phyloP scores from a whole-genome alignment of 2,797 vertebrate species.

The Allobates femoralis region DNA sequence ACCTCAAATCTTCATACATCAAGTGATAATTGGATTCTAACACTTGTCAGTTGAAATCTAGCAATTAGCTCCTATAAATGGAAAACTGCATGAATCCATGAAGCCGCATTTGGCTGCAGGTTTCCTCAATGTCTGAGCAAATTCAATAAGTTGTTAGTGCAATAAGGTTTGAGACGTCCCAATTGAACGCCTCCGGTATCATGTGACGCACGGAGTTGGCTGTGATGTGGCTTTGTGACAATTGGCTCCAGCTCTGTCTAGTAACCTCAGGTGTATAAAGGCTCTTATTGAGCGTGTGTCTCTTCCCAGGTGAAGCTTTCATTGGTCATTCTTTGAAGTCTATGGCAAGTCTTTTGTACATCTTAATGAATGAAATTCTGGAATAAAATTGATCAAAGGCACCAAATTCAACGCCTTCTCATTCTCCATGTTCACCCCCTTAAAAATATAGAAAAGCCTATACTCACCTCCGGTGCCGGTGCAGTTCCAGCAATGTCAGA shows the following conservation, averaged over 20 bases:
- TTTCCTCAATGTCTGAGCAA: slow-evolving; percentile 55
- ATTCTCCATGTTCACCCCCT: too few species aligned
- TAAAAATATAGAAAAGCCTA: too few species aligned
- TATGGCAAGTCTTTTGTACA: not conserved
- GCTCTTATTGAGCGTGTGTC: not conserved
- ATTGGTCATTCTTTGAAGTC: not conserved
- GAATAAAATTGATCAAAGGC: too few species aligned
- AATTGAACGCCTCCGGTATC: slow-evolving; percentile 56
- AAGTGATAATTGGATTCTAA: slow-evolving; percentile 53
- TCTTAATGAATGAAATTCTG: too few species aligned
- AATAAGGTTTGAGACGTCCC: slow-evolving; percentile 58
- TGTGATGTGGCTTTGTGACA: slow-evolving; percentile 24
- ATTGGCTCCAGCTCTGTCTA: slow-evolving; percentile 38
- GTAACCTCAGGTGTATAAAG: slow-evolving; percentile 11
- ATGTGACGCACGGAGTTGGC: slow-evolving; percentile 48
- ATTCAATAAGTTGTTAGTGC: slow-evolving; percentile 58
- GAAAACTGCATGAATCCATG: slow-evolving; percentile 45
- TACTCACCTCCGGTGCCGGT: too few species aligned
- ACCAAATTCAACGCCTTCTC: too few species aligned
- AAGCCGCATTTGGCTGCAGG: slow-evolving; percentile 53
- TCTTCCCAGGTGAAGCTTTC: not conserved
- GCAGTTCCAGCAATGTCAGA: too few species aligned
- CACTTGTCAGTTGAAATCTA: slow-evolving; percentile 59
- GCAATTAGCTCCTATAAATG: slow-evolving; percentile 59
- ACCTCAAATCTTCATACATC: slow-evolving; percentile 54